A percentile compares a stretch with the other conserved stretches of the same genome.
Evolutionary conservation across 1,140 invertebrate species (phyloP).

Genomic region (Zaprionus capensis): DNA sequence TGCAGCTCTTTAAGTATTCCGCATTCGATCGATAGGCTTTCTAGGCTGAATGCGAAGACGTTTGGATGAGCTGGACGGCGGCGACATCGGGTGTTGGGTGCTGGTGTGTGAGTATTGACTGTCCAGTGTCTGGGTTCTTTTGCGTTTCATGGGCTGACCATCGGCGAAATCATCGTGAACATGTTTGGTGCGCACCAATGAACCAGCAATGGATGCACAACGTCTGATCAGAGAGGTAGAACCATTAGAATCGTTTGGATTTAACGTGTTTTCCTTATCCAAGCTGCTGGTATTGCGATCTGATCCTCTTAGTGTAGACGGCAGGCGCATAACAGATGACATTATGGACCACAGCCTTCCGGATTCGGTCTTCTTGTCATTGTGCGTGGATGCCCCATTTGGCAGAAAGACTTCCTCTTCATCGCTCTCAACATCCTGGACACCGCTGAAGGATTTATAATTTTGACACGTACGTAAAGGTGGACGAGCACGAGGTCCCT

Average conservation of each 20-base stretch:
- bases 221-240: slow-evolving; percentile 66
- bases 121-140: slow-evolving; percentile 75
- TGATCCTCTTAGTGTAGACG: slow-evolving; percentile 31
- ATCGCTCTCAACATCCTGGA: slow-evolving; percentile 54
- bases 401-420: slow-evolving; percentile 63
- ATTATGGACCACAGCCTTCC: slow-evolving; percentile 72
- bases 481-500: slow-evolving; percentile 50
- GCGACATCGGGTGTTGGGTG: slow-evolving; percentile 33
- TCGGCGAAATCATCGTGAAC: slow-evolving; percentile 43
- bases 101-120: slow-evolving; percentile 41
- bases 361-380: slow-evolving; percentile 51
- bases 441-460: slow-evolving; percentile 47
- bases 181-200: slow-evolving; percentile 62
- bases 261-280: slow-evolving; percentile 48
- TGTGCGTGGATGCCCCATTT: slow-evolving; percentile 59
- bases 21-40: slow-evolving; percentile 77
- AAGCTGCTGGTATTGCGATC: slow-evolving; percentile 20
- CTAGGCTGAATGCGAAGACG: slow-evolving; percentile 75
- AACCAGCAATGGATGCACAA: slow-evolving; percentile 78
- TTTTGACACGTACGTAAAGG: slow-evolving; percentile 53
- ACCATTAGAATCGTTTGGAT: neutral
- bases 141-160: slow-evolving; percentile 65
- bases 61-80: slow-evolving; percentile 66
- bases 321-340: slow-evolving; percentile 73
- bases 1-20: slow-evolving; percentile 32